Percentiles rank a stretch among this genome's conserved stretches.
Conservation (phyloP, 2,113 vertebrate species). For the Cololabis saira region DNA sequence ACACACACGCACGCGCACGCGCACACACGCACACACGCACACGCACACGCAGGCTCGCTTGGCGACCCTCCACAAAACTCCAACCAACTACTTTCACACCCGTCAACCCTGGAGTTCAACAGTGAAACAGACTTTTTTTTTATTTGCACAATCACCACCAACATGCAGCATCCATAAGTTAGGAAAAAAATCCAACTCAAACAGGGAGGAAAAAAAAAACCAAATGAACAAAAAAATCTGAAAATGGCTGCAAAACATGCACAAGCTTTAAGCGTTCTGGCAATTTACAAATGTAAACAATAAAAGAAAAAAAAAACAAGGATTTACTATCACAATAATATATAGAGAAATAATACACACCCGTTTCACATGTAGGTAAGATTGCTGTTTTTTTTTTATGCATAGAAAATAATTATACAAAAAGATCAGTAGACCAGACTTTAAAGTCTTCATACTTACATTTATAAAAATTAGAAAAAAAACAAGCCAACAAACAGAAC, state of each 20-base stretch:
- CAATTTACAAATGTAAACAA: conserved; percentile 73
- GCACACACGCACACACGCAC: conserved; percentile 55
- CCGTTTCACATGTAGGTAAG: conserved; percentile 69
- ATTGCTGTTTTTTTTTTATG: conserved; percentile 60
- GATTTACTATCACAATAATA: conserved; percentile 58
- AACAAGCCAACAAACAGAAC: conserved; percentile 21
- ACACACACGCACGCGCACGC: conserved; percentile 63
- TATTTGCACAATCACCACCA: conserved; percentile 46
- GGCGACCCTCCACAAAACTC: conserved; percentile 36
- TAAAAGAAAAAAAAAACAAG: conserved; percentile 58
- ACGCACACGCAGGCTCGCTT: conserved; percentile 67
- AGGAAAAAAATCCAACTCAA: conserved; percentile 59
- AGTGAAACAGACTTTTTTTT: conserved; percentile 43
- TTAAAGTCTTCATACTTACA: conserved; percentile 60
- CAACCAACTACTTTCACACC: conserved; percentile 34
- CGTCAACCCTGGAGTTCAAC: conserved; percentile 52
- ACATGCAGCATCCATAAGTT: conserved; percentile 73
- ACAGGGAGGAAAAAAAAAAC: conserved; percentile 15
- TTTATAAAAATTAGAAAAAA: conserved; percentile 44
- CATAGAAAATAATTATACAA: conserved; percentile 68
- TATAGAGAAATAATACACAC: conserved; percentile 50
- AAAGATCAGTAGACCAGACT: conserved; percentile 50
- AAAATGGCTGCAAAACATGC: conserved; percentile 68
- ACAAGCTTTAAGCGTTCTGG: conserved; percentile 61
- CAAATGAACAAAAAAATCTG: not conserved